A percentile compares a stretch with the other conserved stretches of the same genome.
Evolutionary conservation across 1,140 invertebrate genomes (phyloP).

Genomic region (Drosophila micromelanica): DNA sequence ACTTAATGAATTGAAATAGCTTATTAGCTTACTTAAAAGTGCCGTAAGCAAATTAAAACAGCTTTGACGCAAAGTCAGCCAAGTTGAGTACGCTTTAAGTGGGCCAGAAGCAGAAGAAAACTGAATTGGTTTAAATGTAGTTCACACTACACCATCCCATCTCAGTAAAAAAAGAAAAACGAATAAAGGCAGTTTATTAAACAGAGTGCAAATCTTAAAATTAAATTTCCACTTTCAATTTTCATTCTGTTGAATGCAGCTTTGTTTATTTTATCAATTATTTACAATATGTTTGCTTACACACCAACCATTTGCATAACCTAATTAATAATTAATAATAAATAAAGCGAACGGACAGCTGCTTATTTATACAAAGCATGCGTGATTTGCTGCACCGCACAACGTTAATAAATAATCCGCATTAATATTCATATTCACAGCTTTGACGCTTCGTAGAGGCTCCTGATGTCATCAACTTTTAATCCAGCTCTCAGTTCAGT

Average conservation of each 20-base stretch:
- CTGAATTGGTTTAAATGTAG: too few relatives aligned
- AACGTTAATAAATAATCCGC: slow-evolving; percentile 59
- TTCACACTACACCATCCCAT: too few relatives aligned
- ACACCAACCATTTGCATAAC: slow-evolving; percentile 49
- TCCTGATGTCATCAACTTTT: slow-evolving; percentile 40
- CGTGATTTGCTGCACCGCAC: slow-evolving; percentile 31
- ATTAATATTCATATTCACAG: slow-evolving; percentile 54
- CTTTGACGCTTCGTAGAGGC: slow-evolving; percentile 17
- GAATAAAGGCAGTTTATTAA: background rate
- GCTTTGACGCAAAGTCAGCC: background rate
- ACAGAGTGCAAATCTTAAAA: background rate
- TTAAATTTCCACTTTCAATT: slow-evolving; percentile 1
- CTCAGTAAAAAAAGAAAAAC: background rate
- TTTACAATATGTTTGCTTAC: slow-evolving; percentile 23
- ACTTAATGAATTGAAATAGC: background rate
- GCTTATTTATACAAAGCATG: slow-evolving; percentile 59
- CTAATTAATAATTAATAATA: slow-evolving; percentile 55
- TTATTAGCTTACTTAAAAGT: background rate
- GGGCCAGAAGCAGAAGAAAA: background rate
- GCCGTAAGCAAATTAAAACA: background rate
- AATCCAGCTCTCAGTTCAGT: slow-evolving; percentile 56
- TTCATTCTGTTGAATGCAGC: background rate
- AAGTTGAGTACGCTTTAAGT: background rate
- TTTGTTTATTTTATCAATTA: slow-evolving; percentile 13
- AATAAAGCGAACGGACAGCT: slow-evolving; percentile 46